These are phyloP conservation scores for Leptinotarsa undecemlineata DNA, from an alignment of 1,140 invertebrate species.

Conservation along the genomic window DNA sequence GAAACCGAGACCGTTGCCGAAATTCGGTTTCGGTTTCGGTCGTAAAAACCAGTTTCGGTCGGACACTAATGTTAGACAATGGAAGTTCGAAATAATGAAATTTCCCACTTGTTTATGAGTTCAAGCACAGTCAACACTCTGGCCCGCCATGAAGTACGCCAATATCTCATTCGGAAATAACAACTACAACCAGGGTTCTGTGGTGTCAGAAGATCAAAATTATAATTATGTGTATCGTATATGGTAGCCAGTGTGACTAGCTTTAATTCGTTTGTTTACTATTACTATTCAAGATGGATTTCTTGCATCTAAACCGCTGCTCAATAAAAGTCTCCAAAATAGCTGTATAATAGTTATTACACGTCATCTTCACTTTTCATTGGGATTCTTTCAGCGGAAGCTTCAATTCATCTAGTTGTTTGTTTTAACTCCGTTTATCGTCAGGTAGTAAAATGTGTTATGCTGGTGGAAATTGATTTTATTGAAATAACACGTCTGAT, in stretches of 20 bases:
- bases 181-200: not conserved
- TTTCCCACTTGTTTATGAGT: too few relatives aligned
- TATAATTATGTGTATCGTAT: not conserved
- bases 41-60: too few relatives aligned
- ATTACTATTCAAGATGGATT: not conserved
- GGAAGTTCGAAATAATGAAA: too few relatives aligned
- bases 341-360: not conserved
- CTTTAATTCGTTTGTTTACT: constrained; percentile 1
- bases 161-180: not conserved
- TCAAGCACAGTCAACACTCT: not conserved
- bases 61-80: too few relatives aligned
- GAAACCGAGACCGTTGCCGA: too few relatives aligned
- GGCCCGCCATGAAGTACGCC: not conserved
- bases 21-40: too few relatives aligned
- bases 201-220: not conserved
- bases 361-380: not conserved
- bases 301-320: too few relatives aligned
- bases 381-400: not conserved
- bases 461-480: not conserved
- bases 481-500: not conserved
- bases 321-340: too few relatives aligned
- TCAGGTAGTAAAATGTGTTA: not conserved
- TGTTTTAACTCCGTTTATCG: not conserved
- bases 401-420: not conserved
- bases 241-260: not conserved